These are phyloP conservation scores for Melanotaenia maccullochi DNA, from an alignment of 2,797 vertebrate species.

Conservation along the genomic window DNA sequence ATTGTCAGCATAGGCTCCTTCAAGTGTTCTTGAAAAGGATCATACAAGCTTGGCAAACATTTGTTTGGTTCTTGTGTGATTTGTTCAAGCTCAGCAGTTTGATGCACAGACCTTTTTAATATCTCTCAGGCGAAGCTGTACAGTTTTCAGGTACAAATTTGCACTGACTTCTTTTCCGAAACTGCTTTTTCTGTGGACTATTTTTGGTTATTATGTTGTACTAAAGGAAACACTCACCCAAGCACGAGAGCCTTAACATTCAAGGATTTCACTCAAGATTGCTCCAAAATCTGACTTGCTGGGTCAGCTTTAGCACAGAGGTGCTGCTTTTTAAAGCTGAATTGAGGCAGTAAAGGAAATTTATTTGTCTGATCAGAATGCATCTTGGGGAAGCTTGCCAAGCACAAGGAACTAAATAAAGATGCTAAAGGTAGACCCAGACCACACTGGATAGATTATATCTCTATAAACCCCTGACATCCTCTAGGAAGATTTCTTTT, in stretches of 20 bases:
- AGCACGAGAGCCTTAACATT: not conserved
- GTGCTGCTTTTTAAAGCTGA: not conserved
- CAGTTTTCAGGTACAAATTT: not conserved
- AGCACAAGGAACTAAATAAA: not conserved
- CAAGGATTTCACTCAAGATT: not conserved
- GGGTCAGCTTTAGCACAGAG: not conserved
- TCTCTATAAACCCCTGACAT: not conserved
- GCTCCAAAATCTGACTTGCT: not conserved
- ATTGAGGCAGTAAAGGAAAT: not conserved
- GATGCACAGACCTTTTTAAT: not conserved
- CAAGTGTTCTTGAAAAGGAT: not conserved
- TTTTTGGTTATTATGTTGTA: not conserved
- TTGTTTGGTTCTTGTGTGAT: not conserved
- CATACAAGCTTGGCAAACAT: not conserved
- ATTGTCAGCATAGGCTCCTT: not conserved
- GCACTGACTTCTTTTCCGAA: not conserved
- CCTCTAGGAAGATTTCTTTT: not conserved
- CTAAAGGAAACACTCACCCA: not conserved
- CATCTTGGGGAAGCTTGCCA: not conserved
- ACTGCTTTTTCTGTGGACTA: not conserved
- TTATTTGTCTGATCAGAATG: not conserved
- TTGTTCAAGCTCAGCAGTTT: not conserved
- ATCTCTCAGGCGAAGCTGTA: not conserved
- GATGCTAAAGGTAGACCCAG: not conserved
- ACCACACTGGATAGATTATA: not conserved